phyloP scores from a whole-genome alignment of 1,140 invertebrate genomes.

The Dreissena rostriformis region DNA sequence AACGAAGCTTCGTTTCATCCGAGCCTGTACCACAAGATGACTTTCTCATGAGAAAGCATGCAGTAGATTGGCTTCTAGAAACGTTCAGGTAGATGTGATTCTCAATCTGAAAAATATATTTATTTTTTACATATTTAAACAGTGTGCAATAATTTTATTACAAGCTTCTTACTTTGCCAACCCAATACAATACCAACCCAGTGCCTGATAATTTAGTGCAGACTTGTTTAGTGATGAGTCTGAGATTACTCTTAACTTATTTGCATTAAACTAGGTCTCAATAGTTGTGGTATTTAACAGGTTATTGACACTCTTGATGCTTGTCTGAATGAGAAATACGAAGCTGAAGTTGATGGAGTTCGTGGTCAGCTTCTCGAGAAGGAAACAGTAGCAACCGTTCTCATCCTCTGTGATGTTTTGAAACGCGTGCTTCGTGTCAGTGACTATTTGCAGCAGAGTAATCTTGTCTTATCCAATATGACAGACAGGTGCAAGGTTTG shows the following conservation, averaged over 20 bases:
- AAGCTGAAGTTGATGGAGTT: conserved; percentile 1
- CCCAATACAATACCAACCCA: too few species aligned
- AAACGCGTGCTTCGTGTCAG: conserved; percentile 13
- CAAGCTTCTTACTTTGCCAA: too few species aligned
- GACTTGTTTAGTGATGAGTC: background rate
- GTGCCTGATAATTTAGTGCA: too few species aligned
- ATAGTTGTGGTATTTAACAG: background rate
- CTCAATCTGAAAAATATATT: background rate
- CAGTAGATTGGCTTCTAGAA: background rate
- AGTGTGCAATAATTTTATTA: background rate
- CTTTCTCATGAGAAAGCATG: conserved; percentile 24
- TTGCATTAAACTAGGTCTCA: background rate
- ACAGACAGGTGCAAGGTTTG: background rate
- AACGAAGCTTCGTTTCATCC: conserved; percentile 2
- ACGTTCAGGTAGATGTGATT: background rate
- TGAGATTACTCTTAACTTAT: background rate
- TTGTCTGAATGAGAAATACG: background rate
- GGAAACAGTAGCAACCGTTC: background rate
- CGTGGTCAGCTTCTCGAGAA: background rate
- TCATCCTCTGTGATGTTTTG: conserved; percentile 9
- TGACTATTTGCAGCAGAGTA: conserved; percentile 27
- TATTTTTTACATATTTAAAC: background rate
- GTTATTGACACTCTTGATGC: conserved; percentile 5
- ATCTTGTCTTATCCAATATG: conserved; percentile 11
- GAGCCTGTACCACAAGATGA: conserved; percentile 5